Percentiles rank a stretch among this genome's conserved stretches.
These are phyloP conservation scores for Coluber constrictor DNA, from an alignment of 2,797 vertebrate genomes.

Conservation along the genomic window DNA sequence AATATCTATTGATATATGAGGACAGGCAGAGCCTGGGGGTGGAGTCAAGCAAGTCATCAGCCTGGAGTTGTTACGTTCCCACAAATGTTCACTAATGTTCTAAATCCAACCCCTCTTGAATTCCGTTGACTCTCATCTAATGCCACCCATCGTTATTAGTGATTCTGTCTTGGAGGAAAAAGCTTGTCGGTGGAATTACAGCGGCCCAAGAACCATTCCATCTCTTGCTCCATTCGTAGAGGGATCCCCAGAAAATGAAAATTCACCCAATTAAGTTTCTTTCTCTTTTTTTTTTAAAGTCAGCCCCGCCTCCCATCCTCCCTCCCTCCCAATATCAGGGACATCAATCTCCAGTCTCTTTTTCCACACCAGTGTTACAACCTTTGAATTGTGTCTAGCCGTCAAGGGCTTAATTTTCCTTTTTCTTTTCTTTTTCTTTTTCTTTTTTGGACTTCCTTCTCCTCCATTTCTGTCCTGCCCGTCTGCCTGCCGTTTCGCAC, in stretches of 20 bases:
- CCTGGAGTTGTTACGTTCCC: no score
- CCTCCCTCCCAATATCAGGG: slow-evolving; percentile 1
- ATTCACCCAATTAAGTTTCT: slow-evolving; percentile 42
- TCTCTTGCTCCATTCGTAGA: slow-evolving; percentile 16
- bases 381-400: background rate
- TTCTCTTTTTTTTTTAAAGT: background rate
- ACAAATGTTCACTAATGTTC: no score
- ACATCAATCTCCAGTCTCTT: slow-evolving; percentile 14
- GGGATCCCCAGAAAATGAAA: slow-evolving; percentile 45
- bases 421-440: background rate
- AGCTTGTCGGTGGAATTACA: slow-evolving; percentile 30
- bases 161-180: slow-evolving; percentile 24
- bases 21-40: no score
- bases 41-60: no score
- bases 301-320: background rate
- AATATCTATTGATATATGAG: background rate
- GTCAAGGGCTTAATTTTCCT: slow-evolving; percentile 1
- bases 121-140: no score
- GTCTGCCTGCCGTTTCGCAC: background rate
- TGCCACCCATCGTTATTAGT: slow-evolving; percentile 4
- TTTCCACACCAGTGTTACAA: background rate
- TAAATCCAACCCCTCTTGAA: no score
- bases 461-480: background rate
- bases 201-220: slow-evolving; percentile 28
- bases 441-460: slow-evolving; percentile 19